Evolutionary conservation across 1,140 invertebrate species (phyloP).

Genomic region (Hypsibius dujardini): DNA sequence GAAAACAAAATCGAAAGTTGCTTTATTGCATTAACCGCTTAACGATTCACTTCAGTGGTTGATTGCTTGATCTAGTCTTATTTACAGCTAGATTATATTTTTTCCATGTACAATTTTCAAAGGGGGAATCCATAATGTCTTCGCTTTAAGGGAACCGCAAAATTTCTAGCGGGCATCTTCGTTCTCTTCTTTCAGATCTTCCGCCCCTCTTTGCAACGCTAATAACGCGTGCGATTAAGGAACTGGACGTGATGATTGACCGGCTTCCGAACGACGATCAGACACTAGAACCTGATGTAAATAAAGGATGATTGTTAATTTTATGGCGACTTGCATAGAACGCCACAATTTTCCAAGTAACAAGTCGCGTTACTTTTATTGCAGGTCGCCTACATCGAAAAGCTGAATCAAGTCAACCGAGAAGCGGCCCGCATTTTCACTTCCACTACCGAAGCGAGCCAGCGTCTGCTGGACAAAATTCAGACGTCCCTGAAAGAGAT

Average conservation of each 20-base stretch:
- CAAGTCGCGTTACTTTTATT: not conserved
- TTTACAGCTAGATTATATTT: no score
- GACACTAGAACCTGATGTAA: no score
- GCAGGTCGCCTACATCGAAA: not conserved
- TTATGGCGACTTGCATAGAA: no score
- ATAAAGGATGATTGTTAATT: no score
- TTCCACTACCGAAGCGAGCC: not conserved
- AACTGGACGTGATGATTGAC: not conserved
- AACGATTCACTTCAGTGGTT: not conserved
- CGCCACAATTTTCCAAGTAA: no score
- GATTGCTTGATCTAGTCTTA: no score
- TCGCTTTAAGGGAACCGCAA: no score
- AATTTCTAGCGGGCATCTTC: no score
- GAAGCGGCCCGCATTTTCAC: not conserved
- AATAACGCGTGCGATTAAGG: not conserved
- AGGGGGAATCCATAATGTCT: no score
- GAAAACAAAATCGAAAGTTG: no score
- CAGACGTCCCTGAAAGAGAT: slow-evolving; percentile 2
- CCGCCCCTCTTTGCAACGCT: not conserved
- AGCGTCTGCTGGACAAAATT: not conserved
- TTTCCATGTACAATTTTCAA: no score
- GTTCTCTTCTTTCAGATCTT: slow-evolving; percentile 6
- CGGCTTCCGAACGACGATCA: not conserved
- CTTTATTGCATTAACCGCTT: not conserved
- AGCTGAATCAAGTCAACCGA: not conserved